These are phyloP conservation scores for Clarias batrachus DNA, from an alignment of 2,113 vertebrate genomes.

Conservation along the genomic window DNA sequence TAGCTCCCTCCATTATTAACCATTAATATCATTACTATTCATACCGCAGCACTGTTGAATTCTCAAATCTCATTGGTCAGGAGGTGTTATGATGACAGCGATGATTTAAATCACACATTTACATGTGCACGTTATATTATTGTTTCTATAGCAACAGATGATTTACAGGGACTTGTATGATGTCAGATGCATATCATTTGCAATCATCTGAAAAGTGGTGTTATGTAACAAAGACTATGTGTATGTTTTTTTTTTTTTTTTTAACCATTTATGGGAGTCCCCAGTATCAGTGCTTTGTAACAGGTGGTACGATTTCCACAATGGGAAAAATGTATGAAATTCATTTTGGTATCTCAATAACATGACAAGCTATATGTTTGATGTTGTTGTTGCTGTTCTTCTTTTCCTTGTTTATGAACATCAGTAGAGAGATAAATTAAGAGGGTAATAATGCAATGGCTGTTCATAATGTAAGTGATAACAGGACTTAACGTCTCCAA, in stretches of 20 bases:
- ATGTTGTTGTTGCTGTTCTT: not conserved
- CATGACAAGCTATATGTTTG: not conserved
- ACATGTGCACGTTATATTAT: not conserved
- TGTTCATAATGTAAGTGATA: not conserved
- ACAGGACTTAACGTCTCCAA: not conserved
- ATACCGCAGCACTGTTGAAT: not conserved
- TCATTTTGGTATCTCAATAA: not conserved
- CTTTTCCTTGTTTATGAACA: not conserved
- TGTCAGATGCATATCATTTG: not conserved
- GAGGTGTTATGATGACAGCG: not conserved
- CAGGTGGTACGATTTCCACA: not conserved
- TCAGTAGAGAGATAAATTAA: not conserved
- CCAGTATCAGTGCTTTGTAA: not conserved
- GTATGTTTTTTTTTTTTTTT: not conserved
- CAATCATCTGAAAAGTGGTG: not conserved
- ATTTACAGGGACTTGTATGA: not conserved
- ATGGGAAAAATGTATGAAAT: not conserved
- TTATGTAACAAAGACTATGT: not conserved
- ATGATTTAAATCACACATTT: not conserved
- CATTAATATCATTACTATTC: not conserved
- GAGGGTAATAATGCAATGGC: not conserved
- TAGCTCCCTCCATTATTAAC: not conserved
- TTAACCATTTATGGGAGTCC: not conserved
- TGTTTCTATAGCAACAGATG: not conserved
- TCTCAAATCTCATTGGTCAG: not conserved